Base-by-base conservation (phyloP, 2,888 invertebrate species). In the Beris morrisii region DNA sequence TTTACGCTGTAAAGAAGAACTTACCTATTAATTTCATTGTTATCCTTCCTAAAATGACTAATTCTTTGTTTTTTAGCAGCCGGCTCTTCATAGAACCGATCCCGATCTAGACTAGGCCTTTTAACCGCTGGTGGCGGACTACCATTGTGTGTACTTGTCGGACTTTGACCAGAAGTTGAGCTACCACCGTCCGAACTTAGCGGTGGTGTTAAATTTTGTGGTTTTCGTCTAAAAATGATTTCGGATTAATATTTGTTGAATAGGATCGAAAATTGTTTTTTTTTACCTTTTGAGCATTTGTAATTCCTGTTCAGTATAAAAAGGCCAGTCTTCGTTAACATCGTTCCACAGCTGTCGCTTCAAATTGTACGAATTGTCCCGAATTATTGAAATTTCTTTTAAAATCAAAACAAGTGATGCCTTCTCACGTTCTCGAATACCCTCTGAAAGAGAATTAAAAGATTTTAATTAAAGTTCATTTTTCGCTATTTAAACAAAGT, bases 271-370 rank as follows among this genome's bases (percentile, higher is more conserved):
- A 50, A 15, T 67, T 44, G 52, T 43, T 4, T 6, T 1, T 15
- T 56, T 43, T 22, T 66, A 90, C 91, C 92, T 88, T 85, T 93
- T 95, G 77, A 96, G 85, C 81, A 91, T 87, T 77, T 92, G 89
- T 80, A 87, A 87, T 79, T 97, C 96, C 77, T 92, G 91, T 74
- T 95, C 95, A 22, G 90, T 87, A 79, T 95, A 97, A 83, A 91
- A 95, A 69, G 93, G 93, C 96, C 97, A 97, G 78, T 93, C 92
- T 77, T 92, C 92, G 74, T 93, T 90, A 72, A 95, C 93, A 79
- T 97, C 96, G 78, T 91, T 92, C 93, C 95, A 97, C 76, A 92
- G 85, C 77, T 90, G 88, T 76, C 92, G 89, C 75, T 90, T 88
- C 79, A 97, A 85, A 77, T 92, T 89, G 83, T 91, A 96, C 77